Conservation (phyloP, 2,113 vertebrate species). For the Panurus biarmicus region DNA sequence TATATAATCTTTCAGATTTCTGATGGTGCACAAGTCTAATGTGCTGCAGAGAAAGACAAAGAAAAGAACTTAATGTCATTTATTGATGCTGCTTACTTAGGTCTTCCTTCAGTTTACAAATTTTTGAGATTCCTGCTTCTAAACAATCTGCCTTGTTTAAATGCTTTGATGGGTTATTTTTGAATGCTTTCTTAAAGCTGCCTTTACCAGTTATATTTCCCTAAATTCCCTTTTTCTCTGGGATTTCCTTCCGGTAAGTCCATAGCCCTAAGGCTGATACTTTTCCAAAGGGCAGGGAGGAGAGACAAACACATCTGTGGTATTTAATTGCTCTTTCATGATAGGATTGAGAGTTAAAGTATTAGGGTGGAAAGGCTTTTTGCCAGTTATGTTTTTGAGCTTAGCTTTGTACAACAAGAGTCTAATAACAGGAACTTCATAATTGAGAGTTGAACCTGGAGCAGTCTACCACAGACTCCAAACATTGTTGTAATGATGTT, state of each 20-base stretch:
- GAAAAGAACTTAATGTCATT: neutral
- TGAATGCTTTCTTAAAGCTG: neutral
- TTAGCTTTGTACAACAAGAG: neutral
- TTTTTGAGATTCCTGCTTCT: neutral
- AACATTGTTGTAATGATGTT: neutral
- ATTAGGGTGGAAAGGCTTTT: neutral
- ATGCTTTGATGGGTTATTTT: neutral
- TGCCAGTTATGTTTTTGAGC: neutral
- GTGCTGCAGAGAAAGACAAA: neutral
- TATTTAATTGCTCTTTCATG: neutral
- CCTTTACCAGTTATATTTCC: neutral
- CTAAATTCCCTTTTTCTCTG: neutral
- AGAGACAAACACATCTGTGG: neutral
- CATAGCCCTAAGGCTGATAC: neutral
- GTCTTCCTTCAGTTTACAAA: neutral
- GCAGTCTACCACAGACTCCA: neutral
- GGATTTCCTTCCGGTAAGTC: neutral
- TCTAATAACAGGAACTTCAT: neutral
- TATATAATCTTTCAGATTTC: neutral
- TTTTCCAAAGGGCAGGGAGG: neutral
- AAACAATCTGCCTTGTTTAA: neutral
- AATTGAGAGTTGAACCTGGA: neutral
- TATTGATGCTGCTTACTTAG: neutral
- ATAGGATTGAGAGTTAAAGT: neutral
- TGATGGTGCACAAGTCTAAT: neutral